Base-by-base conservation (phyloP, 2,888 invertebrate genomes). In the Lasioglossum zephyrum region DNA sequence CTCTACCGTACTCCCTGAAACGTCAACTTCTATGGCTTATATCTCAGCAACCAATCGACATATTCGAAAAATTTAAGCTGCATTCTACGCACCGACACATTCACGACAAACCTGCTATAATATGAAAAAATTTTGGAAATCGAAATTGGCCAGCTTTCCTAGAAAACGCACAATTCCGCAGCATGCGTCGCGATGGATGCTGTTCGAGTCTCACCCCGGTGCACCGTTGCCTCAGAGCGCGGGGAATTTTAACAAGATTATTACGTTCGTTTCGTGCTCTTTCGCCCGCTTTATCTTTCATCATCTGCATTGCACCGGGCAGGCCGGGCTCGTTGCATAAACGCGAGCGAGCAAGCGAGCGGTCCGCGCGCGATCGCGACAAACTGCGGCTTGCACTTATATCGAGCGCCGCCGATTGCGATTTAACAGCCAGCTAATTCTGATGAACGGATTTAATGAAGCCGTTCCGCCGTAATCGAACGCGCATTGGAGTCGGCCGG, bases 191-290 rank as follows among this genome's bases (percentile, higher is more conserved):
- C 49, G 47, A 49, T 31, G 73, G 73, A 73, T 76, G 75, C 31
- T 8, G 31, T 31, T 63, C 31, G 36, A 57, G 63, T 63, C 60
- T 31, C 75, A 60, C 11, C 41, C 39, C 36, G n/a, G 39, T 80
- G 78, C 57, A 49, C 70, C 74, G 72, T 70, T 66, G 57, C 73
- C 49, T 66, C 39, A n/a, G 69, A 72, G 31, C 74, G 31, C 63
- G 39, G 77, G 11, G 73, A 82, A 81, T 84, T 82, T 86, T 90
- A 90, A 90, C 81, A 73, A 78, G 85, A 85, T 85, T 83, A 88
- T 88, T 85, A 85, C 82, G 72, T 73, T 81, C 81, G 81, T 83
- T 86, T 80, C 81, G 77, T 85, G 79, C 70, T 69, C 77, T 79
- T 60, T 81, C 69, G 77, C 11, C 60, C 73, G 72, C 44, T 80